These are phyloP conservation scores for Danio rerio DNA, from an alignment of 2,113 vertebrate species.

Conservation along the genomic window DNA sequence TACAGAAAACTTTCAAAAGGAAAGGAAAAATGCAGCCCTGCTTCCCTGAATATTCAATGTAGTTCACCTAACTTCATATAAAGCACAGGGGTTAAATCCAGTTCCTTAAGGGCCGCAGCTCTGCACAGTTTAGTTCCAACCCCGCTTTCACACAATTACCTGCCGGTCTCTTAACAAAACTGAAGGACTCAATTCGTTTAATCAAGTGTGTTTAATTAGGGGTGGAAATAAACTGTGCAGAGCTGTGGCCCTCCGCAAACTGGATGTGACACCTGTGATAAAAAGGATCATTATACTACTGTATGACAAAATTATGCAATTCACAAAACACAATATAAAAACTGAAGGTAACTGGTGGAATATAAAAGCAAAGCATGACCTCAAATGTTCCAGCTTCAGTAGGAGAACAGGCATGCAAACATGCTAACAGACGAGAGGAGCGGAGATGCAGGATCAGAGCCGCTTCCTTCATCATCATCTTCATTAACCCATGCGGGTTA, in stretches of 20 bases:
- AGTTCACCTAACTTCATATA: not conserved
- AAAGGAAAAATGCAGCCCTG: not conserved
- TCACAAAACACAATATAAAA: slow-evolving; percentile 1
- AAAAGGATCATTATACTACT: not conserved
- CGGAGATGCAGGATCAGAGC: slow-evolving; percentile 15
- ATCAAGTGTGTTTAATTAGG: no score
- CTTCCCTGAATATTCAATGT: slow-evolving; percentile 1
- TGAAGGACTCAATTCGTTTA: no score
- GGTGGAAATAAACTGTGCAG: no score
- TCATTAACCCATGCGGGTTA: slow-evolving; percentile 59
- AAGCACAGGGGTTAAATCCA: no score
- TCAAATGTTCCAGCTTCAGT: not conserved
- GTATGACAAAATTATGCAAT: not conserved
- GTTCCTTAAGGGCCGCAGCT: no score
- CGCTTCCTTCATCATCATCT: not conserved
- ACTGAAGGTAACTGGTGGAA: not conserved
- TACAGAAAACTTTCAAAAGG: not conserved
- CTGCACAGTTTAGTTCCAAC: no score
- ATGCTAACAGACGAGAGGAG: slow-evolving; percentile 49
- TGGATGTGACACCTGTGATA: no score
- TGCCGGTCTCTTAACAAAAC: no score
- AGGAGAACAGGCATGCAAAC: slow-evolving; percentile 39
- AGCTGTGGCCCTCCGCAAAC: no score
- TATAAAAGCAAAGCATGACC: slow-evolving; percentile 24
- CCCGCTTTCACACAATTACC: no score